A percentile compares a stretch with the other conserved stretches of the same genome.
These are phyloP conservation scores for Apocheima hispidaria DNA, from an alignment of 2,888 invertebrate species.

Conservation along the genomic window DNA sequence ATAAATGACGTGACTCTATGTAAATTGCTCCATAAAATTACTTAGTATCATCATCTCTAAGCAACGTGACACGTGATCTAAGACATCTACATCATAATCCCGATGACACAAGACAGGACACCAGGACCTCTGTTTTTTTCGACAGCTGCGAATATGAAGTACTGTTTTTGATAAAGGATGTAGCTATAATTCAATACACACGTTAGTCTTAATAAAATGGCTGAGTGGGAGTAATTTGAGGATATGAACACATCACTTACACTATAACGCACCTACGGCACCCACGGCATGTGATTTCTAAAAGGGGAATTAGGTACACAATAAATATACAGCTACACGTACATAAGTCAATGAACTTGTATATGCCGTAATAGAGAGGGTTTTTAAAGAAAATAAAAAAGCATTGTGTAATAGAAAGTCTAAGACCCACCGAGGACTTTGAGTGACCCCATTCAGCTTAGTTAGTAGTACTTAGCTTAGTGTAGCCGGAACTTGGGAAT, in stretches of 20 bases:
- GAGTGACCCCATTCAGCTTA: too few species aligned
- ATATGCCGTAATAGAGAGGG: too few species aligned
- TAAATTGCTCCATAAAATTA: too few species aligned
- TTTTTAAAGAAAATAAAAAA: too few species aligned
- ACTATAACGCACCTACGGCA: slow-evolving; percentile 21
- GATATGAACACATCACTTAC: slow-evolving; percentile 32
- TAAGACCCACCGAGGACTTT: too few species aligned
- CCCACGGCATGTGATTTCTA: slow-evolving; percentile 3
- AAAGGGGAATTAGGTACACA: not conserved
- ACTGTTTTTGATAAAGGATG: slow-evolving; percentile 8
- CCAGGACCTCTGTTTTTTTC: not conserved
- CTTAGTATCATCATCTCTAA: not conserved
- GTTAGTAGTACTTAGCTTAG: too few species aligned
- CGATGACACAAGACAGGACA: not conserved
- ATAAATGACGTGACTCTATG: too few species aligned
- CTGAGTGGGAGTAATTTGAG: slow-evolving; percentile 27
- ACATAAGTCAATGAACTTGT: not conserved
- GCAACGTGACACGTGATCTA: too few species aligned
- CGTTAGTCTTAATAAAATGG: slow-evolving; percentile 7
- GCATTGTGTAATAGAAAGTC: too few species aligned
- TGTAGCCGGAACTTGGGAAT: too few species aligned
- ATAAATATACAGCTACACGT: not conserved
- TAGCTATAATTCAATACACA: slow-evolving; percentile 13
- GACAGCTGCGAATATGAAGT: not conserved
- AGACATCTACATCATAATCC: too few species aligned